Evolutionary conservation across 1,140 invertebrate species (phyloP).

Genomic region (Ylistrum balloti): DNA sequence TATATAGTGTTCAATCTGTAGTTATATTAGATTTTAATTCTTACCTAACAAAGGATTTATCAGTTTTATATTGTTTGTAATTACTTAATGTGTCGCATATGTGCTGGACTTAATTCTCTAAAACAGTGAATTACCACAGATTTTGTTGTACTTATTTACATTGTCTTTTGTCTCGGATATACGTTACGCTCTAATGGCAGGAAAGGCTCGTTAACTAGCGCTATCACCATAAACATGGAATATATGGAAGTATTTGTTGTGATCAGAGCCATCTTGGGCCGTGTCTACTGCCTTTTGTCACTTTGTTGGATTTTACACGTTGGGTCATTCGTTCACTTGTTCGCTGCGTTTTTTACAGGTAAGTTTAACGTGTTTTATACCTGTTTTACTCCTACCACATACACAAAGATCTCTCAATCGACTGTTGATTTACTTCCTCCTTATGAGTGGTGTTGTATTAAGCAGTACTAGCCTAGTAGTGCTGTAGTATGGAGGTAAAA

Average conservation of each 20-base stretch:
- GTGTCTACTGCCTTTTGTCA: neutral
- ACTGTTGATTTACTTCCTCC: too few species aligned
- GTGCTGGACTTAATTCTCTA: neutral
- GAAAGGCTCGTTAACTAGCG: neutral
- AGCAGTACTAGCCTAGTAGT: too few species aligned
- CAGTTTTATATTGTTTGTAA: neutral
- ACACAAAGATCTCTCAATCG: too few species aligned
- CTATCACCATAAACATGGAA: neutral
- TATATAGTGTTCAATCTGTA: too few species aligned
- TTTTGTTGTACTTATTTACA: neutral
- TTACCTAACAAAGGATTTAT: neutral
- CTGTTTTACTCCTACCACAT: too few species aligned
- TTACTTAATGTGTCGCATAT: neutral
- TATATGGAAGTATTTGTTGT: neutral
- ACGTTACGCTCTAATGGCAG: neutral
- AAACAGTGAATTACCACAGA: neutral
- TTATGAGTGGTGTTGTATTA: too few species aligned
- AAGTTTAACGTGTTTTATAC: too few species aligned
- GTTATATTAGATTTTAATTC: neutral
- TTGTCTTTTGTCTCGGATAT: neutral
- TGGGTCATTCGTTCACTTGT: slow-evolving; percentile 27
- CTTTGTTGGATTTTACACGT: slow-evolving; percentile 23
- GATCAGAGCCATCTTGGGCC: neutral
- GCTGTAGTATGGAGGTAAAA: too few species aligned
- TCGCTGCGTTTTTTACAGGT: neutral